Conservation (phyloP, 2,888 invertebrate species). For the Thera britannica region DNA sequence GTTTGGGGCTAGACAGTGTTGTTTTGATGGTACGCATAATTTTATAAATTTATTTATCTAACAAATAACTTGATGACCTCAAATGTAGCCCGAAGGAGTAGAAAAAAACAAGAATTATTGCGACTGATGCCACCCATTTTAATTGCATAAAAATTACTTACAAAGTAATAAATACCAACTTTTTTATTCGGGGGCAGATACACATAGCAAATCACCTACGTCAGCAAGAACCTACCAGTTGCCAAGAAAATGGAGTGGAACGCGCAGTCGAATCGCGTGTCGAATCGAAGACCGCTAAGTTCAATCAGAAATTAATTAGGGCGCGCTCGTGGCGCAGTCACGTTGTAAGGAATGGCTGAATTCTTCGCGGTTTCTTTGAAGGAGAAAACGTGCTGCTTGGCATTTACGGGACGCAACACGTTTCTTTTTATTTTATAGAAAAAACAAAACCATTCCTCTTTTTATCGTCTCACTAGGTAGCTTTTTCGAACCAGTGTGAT, state of each 20-base stretch:
- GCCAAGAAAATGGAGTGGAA: slow-evolving; percentile 28
- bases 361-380: neutral
- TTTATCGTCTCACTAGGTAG: too few relatives aligned
- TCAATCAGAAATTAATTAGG: slow-evolving; percentile 47
- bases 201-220: neutral
- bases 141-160: too few relatives aligned
- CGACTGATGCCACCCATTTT: too few relatives aligned
- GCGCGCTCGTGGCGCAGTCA: slow-evolving; percentile 25
- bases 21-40: too few relatives aligned
- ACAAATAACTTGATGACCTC: slow-evolving; percentile 9
- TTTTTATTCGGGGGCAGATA: too few relatives aligned
- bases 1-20: too few relatives aligned
- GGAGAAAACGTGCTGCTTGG: neutral
- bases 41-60: too few relatives aligned
- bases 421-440: slow-evolving; percentile 3
- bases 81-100: slow-evolving; percentile 21
- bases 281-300: slow-evolving; percentile 37
- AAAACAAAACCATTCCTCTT: neutral
- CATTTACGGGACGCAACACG: neutral
- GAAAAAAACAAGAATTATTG: slow-evolving; percentile 7
- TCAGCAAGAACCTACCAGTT: neutral
- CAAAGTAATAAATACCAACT: too few relatives aligned
- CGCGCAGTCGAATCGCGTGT: slow-evolving; percentile 25
- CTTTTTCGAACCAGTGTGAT: too few relatives aligned
- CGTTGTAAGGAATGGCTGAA: slow-evolving; percentile 19